phyloP scores from a whole-genome alignment of 2,113 vertebrate species.

The Guaruba guarouba region DNA sequence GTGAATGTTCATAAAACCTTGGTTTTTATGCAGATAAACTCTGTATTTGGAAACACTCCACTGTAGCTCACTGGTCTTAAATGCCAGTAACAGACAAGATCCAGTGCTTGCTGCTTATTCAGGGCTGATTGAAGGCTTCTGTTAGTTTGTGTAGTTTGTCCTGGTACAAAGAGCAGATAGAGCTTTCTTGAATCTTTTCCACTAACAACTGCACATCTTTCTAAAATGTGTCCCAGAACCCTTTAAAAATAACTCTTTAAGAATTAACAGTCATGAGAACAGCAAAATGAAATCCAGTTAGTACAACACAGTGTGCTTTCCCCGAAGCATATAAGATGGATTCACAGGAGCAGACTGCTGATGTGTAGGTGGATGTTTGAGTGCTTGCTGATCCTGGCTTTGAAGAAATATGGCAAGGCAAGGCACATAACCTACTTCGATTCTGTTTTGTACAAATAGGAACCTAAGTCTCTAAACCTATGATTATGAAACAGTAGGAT shows the following conservation, averaged over 20 bases:
- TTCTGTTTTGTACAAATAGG: neutral
- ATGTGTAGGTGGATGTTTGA: neutral
- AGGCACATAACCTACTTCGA: neutral
- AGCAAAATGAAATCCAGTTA: neutral
- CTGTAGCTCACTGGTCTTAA: neutral
- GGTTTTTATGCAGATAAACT: neutral
- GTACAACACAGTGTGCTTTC: rapidly evolving
- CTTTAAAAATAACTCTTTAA: neutral
- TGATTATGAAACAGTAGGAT: neutral
- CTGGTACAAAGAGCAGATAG: neutral
- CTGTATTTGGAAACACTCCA: neutral
- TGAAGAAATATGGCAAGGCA: neutral
- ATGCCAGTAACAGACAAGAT: neutral
- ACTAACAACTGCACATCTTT: neutral
- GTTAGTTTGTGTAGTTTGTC: neutral
- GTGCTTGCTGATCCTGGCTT: neutral
- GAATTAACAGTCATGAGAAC: neutral
- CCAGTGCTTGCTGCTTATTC: neutral
- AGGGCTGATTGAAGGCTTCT: neutral
- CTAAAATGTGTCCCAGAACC: neutral
- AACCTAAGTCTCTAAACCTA: neutral
- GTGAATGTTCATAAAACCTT: neutral
- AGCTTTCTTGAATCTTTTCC: neutral
- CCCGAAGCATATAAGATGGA: neutral
- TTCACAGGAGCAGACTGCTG: neutral